phyloP scores from a whole-genome alignment of 2,888 invertebrate species.

The Frankliniella fusca region DNA sequence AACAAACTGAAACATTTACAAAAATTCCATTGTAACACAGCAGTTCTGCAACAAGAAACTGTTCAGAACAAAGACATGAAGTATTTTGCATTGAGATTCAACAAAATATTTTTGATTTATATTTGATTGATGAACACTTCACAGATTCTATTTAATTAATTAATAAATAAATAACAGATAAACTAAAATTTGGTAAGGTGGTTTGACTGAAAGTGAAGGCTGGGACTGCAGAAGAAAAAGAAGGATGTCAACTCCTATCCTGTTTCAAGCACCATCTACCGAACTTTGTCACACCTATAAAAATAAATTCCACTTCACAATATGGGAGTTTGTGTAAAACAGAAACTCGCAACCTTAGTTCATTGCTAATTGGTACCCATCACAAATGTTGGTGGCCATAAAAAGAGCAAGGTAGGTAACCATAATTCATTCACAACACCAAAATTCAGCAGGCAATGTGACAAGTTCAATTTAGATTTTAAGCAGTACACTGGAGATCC shows the following conservation, averaged over 20 bases:
- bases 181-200: background rate
- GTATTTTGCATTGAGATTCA: too few species aligned
- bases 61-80: background rate
- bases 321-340: background rate
- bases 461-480: background rate
- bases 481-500: slow-evolving; percentile 16
- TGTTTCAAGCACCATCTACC: slow-evolving; percentile 5
- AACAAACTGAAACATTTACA: too few species aligned
- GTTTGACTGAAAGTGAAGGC: background rate
- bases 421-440: background rate
- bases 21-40: too few species aligned
- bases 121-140: background rate
- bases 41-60: background rate
- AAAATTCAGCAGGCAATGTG: background rate
- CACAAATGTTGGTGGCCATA: slow-evolving; percentile 5
- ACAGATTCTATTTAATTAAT: background rate
- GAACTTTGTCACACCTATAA: slow-evolving; percentile 6
- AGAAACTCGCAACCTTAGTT: slow-evolving; percentile 2
- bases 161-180: background rate
- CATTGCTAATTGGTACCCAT: background rate
- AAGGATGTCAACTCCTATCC: background rate
- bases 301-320: slow-evolving; percentile 4
- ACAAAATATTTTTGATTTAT: too few species aligned
- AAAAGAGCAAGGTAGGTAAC: background rate
- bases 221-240: background rate